These are phyloP conservation scores for Manacus vitellinus DNA, from an alignment of 2,113 vertebrate species.

Conservation along the genomic window DNA sequence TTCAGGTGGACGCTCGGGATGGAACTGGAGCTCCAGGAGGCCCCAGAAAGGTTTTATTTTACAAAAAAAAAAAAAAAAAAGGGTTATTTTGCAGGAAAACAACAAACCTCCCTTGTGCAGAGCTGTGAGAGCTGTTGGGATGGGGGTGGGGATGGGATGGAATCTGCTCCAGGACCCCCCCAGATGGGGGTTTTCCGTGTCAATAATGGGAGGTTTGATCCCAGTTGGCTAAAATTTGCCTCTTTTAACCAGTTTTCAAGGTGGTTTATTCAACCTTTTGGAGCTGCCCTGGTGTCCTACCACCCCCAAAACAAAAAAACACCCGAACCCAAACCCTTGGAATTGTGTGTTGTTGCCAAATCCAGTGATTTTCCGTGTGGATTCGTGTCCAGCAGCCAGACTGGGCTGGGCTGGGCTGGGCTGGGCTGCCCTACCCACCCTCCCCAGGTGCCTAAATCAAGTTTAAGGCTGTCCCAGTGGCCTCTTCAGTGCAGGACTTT, in stretches of 20 bases:
- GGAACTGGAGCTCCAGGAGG: not conserved
- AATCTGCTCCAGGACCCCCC: not conserved
- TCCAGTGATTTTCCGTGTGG: fast-evolving
- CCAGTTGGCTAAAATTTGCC: not conserved
- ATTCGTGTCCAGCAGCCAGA: not conserved
- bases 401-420: not conserved
- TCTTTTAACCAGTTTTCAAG: fast-evolving
- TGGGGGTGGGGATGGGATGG: not conserved
- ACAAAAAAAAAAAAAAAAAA: not conserved
- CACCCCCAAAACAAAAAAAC: too few species aligned
- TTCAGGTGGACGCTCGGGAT: not conserved
- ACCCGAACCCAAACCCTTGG: not conserved
- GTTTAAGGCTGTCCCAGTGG: not conserved
- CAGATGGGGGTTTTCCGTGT: fast-evolving
- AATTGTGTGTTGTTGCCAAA: fast-evolving
- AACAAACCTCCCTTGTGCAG: not conserved
- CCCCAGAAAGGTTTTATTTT: not conserved
- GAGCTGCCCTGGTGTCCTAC: too few species aligned
- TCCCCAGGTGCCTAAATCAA: not conserved
- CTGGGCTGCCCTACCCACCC: not conserved
- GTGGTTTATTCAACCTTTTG: not conserved
- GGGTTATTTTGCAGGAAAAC: not conserved
- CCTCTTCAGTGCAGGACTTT: fast-evolving
- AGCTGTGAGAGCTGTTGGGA: fast-evolving
- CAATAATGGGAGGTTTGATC: fast-evolving